Percentiles rank a stretch among this genome's conserved stretches.
Conservation (phyloP, 2,113 vertebrate species). For the Australoheros scitulus region DNA sequence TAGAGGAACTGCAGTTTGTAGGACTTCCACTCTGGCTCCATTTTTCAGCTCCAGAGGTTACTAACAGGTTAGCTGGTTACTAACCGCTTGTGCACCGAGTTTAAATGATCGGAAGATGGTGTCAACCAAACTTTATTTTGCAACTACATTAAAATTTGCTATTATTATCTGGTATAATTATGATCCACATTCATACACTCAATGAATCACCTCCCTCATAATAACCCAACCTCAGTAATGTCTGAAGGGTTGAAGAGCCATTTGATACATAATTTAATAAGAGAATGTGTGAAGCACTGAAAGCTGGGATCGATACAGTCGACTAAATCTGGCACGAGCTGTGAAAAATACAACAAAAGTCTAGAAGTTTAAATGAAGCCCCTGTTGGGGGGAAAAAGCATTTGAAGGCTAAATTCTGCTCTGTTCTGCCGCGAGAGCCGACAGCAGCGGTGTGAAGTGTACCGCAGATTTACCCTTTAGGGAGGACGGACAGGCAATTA, state of each 20-base stretch:
- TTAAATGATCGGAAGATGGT: too few relatives aligned
- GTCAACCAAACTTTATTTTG: too few relatives aligned
- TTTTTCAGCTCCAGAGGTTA: too few relatives aligned
- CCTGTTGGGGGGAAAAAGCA: background rate
- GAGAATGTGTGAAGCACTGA: background rate
- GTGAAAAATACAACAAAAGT: background rate
- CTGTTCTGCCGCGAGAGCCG: background rate
- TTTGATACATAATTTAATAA: slow-evolving; percentile 42
- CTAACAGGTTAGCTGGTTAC: too few relatives aligned
- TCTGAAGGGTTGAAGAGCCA: background rate
- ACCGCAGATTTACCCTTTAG: slow-evolving; percentile 31
- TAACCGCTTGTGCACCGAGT: background rate
- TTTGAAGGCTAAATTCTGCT: background rate
- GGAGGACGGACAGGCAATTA: slow-evolving; percentile 50
- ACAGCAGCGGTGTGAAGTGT: background rate
- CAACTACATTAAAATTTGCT: too few relatives aligned
- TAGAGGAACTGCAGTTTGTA: background rate
- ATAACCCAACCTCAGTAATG: background rate
- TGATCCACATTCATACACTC: background rate
- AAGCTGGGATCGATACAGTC: slow-evolving; percentile 22
- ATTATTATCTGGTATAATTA: too few relatives aligned
- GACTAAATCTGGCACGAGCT: background rate
- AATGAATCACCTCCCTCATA: background rate
- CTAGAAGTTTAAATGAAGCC: background rate
- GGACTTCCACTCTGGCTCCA: background rate